Evolutionary conservation across 1,140 invertebrate species (phyloP).

Genomic region (Oryctes rhinoceros): DNA sequence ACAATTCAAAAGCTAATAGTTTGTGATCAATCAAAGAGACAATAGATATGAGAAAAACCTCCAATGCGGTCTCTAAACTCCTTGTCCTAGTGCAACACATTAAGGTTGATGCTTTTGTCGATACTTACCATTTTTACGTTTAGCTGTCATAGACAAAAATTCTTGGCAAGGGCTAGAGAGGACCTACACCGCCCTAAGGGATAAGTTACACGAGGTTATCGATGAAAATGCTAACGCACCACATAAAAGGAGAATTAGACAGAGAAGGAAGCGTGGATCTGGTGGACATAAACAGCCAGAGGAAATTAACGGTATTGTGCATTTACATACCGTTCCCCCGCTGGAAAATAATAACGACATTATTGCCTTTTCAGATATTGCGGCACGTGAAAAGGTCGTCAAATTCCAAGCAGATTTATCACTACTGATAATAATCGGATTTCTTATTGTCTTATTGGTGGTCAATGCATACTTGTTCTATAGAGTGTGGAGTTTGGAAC

Average conservation of each 20-base stretch:
- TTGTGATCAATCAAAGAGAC: too few relatives aligned
- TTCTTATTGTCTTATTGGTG: not conserved
- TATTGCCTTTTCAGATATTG: not conserved
- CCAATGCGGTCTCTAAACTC: too few relatives aligned
- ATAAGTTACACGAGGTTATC: not conserved
- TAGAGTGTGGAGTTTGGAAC: constrained; percentile 6
- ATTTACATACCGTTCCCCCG: not conserved
- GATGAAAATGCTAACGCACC: constrained; percentile 19
- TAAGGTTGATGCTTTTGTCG: not conserved
- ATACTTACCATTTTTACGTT: not conserved
- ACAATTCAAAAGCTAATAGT: too few relatives aligned
- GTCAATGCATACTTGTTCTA: constrained; percentile 3
- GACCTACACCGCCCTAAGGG: not conserved
- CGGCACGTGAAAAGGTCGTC: not conserved
- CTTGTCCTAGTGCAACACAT: not conserved
- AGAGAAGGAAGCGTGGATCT: not conserved
- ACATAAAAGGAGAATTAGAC: not conserved
- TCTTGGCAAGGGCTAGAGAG: not conserved
- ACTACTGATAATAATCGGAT: not conserved
- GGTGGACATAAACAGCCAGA: not conserved
- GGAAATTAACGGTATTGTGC: not conserved
- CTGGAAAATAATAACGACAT: not conserved
- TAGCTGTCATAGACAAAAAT: constrained; percentile 26
- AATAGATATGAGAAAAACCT: too few relatives aligned
- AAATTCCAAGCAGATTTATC: not conserved